Conservation (phyloP, 2,797 vertebrate species). For the Mionectes olivaceus region DNA sequence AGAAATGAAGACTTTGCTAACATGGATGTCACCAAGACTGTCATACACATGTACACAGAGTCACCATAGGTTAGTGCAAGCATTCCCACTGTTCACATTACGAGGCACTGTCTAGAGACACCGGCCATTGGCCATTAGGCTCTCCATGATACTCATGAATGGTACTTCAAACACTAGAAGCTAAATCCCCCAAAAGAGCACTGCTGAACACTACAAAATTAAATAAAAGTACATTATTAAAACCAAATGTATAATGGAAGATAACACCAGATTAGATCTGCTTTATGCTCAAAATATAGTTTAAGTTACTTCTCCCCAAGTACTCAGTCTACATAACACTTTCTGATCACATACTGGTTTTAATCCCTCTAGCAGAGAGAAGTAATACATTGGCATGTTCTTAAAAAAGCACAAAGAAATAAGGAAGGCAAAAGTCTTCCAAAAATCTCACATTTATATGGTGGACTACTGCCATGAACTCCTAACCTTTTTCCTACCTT, state of each 20-base stretch:
- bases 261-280: background rate
- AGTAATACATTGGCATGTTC: background rate
- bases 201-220: background rate
- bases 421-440: background rate
- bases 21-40: background rate
- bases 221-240: background rate
- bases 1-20: background rate
- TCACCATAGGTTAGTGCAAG: background rate
- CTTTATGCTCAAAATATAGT: background rate
- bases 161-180: background rate
- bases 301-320: background rate
- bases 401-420: background rate
- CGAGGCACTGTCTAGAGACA: background rate
- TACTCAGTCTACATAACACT: background rate
- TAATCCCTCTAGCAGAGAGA: background rate
- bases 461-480: background rate
- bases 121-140: background rate
- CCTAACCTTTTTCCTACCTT: slow-evolving; percentile 81
- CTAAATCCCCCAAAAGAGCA: background rate
- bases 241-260: background rate
- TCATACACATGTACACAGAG: background rate
- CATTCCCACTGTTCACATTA: background rate
- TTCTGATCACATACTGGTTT: background rate
- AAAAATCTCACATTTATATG: background rate
- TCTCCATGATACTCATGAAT: background rate